Base-by-base conservation (phyloP, 1,140 invertebrate genomes). In the Carposina sasakii region DNA sequence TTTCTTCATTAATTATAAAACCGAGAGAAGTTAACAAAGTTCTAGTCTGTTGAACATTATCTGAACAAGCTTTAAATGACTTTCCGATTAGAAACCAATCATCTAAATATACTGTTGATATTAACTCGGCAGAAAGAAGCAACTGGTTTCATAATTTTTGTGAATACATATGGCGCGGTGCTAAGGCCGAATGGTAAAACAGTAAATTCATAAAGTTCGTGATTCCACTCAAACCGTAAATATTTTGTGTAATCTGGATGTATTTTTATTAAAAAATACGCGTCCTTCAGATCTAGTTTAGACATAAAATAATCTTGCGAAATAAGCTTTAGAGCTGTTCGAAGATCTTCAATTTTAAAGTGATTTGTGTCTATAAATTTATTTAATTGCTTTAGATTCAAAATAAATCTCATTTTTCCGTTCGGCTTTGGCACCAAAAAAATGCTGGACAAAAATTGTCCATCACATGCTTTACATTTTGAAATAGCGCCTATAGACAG, bases 291-390 rank as follows among this genome's bases (percentile, higher is more conserved):
- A 34, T 34, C 33, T 13, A 34, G 15, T 1, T 13, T 34, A 13
- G 33, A 16, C 33, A 34, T 34, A 16, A 20, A 26, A 54, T 16
- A 40, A 13, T 42, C 21, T 16, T 15, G 10, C 3, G 12, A 12
- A 6, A 54, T 16, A 19, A 30, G 16, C 16, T 49, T 54, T 6
- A 20, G 13, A 16, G 31, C 47, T 31, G 48, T 54, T 36, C 34
- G 52, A 5, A 34, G 15, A 54, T 55, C 53, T 45, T 55, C 47
- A 17, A 55, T 30, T 45, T 55, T 55, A 23, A 55, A 55, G 41
- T 55, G 53, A 13, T 21, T 13, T 17, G 48, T 41, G 10, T 1
- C 12, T 24, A 55, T 44, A 41, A 28, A 49, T 19, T 34, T 52
- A 44, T 55, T 55, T 8, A 55, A 21, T 21, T 45, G 17, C 31